Conservation (phyloP, 2,888 invertebrate species). For the Agrotis segetum region DNA sequence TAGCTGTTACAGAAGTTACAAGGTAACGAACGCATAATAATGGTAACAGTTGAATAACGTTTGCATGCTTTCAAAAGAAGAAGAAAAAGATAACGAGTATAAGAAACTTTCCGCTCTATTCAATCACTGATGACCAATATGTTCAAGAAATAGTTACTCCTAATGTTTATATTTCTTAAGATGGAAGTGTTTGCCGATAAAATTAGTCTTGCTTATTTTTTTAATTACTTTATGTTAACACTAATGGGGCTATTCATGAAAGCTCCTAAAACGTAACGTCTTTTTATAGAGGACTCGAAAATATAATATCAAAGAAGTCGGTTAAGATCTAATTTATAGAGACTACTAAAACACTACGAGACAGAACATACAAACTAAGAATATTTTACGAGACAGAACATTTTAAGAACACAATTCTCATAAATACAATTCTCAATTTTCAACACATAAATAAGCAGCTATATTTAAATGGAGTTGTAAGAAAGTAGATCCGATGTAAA, state of each 20-base stretch:
- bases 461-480: conserved; percentile 37
- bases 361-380: conserved; percentile 8
- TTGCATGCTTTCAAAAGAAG: conserved; percentile 50
- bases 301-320: not conserved
- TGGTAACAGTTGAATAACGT: conserved; percentile 58
- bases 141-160: conserved; percentile 50
- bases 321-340: not conserved
- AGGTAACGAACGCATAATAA: conserved; percentile 50
- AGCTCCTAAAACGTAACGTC: conserved; percentile 11
- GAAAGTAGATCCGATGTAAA: conserved; percentile 46
- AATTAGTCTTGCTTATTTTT: conserved; percentile 39
- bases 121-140: conserved; percentile 62
- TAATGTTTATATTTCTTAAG: conserved; percentile 56
- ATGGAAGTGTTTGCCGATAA: conserved; percentile 47
- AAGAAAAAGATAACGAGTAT: conserved; percentile 46
- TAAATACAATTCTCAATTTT: conserved; percentile 18
- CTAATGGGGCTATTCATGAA: conserved; percentile 28
- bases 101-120: conserved; percentile 62
- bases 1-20: conserved; percentile 53
- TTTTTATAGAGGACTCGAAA: not conserved
- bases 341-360: not conserved
- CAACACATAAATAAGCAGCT: conserved; percentile 13
- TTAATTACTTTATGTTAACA: conserved; percentile 55
- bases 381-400: conserved; percentile 12
- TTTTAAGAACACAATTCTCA: not conserved